phyloP scores from a whole-genome alignment of 2,888 invertebrate genomes.

The Apomyelois bistriatella region DNA sequence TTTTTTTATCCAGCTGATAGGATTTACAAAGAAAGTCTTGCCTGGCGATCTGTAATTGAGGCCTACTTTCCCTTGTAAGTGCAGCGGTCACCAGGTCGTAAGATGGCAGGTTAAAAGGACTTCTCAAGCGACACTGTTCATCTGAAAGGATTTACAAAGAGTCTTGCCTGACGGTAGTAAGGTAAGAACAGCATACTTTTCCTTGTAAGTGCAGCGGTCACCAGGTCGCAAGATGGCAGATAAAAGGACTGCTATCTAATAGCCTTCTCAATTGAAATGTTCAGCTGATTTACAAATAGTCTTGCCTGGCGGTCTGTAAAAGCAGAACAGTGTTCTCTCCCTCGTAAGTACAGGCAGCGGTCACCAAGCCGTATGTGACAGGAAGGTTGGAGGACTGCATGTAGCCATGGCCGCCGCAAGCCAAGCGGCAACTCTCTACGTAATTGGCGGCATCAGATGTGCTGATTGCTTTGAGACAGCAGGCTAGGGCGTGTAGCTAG shows the following conservation, averaged over 20 bases:
- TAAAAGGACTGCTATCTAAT: too few species aligned
- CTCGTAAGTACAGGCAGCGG: slow-evolving; percentile 96
- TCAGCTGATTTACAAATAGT: too few species aligned
- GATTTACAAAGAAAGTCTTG: slow-evolving; percentile 24
- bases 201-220: too few species aligned
- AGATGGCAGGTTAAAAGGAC: too few species aligned
- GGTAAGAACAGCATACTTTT: too few species aligned
- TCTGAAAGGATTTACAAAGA: too few species aligned
- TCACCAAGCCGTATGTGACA: slow-evolving; percentile 87
- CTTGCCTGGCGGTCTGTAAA: slow-evolving; percentile 90
- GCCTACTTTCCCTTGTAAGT: slow-evolving; percentile 99
- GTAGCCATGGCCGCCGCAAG: slow-evolving; percentile 98
- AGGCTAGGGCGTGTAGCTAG: slow-evolving; percentile 93
- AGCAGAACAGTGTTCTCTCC: slow-evolving; percentile 97
- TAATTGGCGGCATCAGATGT: slow-evolving; percentile 86
- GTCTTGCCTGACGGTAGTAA: too few species aligned
- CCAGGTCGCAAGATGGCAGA: too few species aligned
- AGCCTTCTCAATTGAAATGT: too few species aligned
- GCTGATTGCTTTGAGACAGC: slow-evolving; percentile 94
- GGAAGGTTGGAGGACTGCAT: slow-evolving; percentile 93
- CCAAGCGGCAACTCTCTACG: slow-evolving; percentile 89
- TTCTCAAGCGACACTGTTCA: too few species aligned
- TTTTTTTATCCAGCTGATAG: too few species aligned
- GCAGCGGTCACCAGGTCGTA: slow-evolving; percentile 91
- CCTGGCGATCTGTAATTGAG: slow-evolving; percentile 93